Base-by-base conservation (phyloP, 2,888 invertebrate genomes). In the Stramonita haemastoma region DNA sequence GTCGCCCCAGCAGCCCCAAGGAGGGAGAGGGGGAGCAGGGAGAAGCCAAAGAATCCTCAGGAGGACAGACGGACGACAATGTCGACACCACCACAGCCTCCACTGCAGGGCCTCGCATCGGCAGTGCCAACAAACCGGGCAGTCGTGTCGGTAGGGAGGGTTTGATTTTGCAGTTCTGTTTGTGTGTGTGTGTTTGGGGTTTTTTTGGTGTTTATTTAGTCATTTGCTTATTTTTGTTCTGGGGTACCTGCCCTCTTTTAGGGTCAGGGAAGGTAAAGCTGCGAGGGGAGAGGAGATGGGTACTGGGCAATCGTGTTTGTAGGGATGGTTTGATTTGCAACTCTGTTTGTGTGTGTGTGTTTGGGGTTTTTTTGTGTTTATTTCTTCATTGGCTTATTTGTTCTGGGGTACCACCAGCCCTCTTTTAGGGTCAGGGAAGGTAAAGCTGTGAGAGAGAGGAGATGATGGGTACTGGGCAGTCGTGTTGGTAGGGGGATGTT, bases 1-100 rank as follows among this genome's bases (percentile, higher is more conserved):
- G 94, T 88, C 92, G 94, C 79, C 94, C 94, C 32, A 89, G 92
- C 56, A 95, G 94, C 90, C 94, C 94, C 8, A 93, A 93, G 87
- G 92, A 92, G 32, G 89, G 86, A 4, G 92, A 86, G 22, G 85
- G 32, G 36, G 46, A 46, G 29, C 57, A 57, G 57, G 57, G 84
- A 0, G 57, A 83, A 26, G 46, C 36, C 29, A 85, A 85, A n/a
- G 84, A 85, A 22, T 0, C 84, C 0, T 17, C 84, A 5, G 56
- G 17, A 29, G n/a, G 84, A 22, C 91, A 89, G 22, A 87, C 81
- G 19, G 88, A 86, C 17, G 89, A 90, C 22, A 89, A 87, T 34
- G 89, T 86, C 17, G 88, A 90, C 26, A 90, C 87, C 17, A 36
- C 22, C 13, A 34, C 19, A 34, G 26, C 87, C 70, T 83, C 57